Base-by-base conservation (phyloP, 2,888 invertebrate species). In the Drosophila prolongata region DNA sequence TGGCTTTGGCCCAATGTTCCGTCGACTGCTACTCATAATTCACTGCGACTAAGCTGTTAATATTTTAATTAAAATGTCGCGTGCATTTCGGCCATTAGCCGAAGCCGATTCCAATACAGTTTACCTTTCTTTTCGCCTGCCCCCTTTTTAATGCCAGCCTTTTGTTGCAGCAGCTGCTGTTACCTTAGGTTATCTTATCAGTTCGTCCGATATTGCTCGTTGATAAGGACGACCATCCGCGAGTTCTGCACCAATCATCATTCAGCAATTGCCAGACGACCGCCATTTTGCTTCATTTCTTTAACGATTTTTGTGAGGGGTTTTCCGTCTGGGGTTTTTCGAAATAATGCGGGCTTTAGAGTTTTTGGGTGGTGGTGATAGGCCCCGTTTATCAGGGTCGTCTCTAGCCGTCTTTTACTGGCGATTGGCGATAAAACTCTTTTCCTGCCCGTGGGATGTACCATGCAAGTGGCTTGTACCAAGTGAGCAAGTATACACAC, bases 1-100 rank as follows among this genome's bases (percentile, higher is more conserved):
- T 57, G 40, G 37, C 4, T 24, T 24, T 24, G 4, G 24, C 0
- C 24, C 24, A 24, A 24, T 24, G 24, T 24, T 24, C 0, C 46
- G 38, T 11, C 16, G 19, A 52, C 24, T 38, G n/a, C 13, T 52
- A 14, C 19, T 66, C 47, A 46, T 59, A 65, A 67, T 52, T 47
- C 47, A 38, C 46, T 8, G 46, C 38, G 10, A 16, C 44, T 58
- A 13, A 47, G 60, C 57, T 44, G 55, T 76, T 78, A 70, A 76
- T 76, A 78, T 80, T 84, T 84, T 89, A 87, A 85, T 85, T 85
- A 87, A 81, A 81, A 77, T 75, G 59, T 81, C 62, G 85, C 89
- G 61, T 87, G 87, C 50, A 38, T 37, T 37, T 37, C n/a, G 42
- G 61, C 38, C 61, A 70, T 77, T 66, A 71, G 52, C 43, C n/a